Evolutionary conservation across 2,888 invertebrate species (phyloP).

Genomic region (Caenorhabditis panamensis): DNA sequence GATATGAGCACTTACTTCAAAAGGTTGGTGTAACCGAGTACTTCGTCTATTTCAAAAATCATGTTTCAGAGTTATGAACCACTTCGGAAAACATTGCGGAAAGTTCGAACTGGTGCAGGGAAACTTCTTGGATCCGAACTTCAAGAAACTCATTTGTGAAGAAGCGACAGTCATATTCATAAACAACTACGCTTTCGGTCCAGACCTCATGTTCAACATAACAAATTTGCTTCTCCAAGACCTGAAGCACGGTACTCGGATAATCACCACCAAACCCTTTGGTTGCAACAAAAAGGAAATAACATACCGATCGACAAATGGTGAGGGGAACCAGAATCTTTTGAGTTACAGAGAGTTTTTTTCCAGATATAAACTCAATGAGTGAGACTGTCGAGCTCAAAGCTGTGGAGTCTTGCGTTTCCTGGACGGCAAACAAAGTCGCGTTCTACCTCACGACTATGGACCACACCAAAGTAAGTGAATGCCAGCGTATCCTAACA

Average conservation of each 20-base stretch:
- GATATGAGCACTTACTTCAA: constrained; percentile 81
- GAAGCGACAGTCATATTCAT: constrained; percentile 91
- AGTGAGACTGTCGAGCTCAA: constrained; percentile 98
- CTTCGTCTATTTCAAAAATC: not conserved
- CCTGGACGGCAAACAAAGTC: constrained; percentile 99
- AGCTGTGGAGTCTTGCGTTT: constrained; percentile 94
- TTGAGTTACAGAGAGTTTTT: not conserved
- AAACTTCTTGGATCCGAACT: constrained; percentile 93
- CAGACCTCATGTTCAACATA: constrained; percentile 91
- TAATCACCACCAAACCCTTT: constrained; percentile 95
- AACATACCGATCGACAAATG: constrained; percentile 30
- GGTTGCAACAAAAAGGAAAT: constrained; percentile 38
- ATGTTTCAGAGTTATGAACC: constrained; percentile 93
- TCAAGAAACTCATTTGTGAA: constrained; percentile 89
- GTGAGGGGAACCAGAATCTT: constrained; percentile 6
- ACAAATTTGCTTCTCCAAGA: constrained; percentile 82
- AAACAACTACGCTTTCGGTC: constrained; percentile 99
- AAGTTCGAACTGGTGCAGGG: constrained; percentile 85
- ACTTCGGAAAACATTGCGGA: constrained; percentile 96
- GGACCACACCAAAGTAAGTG: constrained; percentile 90
- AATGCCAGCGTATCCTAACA: too few relatives aligned
- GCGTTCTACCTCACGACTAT: constrained; percentile 98
- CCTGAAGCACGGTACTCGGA: constrained; percentile 86
- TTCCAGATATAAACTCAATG: constrained; percentile 94
- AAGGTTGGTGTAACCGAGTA: constrained; percentile 83